phyloP scores from a whole-genome alignment of 2,888 invertebrate genomes.

The Mythimna pallens region DNA sequence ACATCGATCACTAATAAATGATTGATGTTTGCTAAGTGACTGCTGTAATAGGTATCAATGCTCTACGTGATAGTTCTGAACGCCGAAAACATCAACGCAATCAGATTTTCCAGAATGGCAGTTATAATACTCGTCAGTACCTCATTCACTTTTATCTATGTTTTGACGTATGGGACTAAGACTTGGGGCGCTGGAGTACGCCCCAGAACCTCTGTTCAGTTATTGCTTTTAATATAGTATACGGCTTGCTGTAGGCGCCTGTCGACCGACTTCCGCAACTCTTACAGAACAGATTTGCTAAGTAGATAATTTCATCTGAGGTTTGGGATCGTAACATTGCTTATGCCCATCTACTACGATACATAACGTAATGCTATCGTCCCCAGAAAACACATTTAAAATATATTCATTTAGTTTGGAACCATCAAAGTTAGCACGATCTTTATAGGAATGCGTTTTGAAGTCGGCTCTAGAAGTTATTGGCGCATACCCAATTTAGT shows the following conservation, averaged over 20 bases:
- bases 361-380: not conserved
- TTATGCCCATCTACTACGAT: not conserved
- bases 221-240: no score
- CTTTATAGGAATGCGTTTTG: not conserved
- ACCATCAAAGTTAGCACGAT: not conserved
- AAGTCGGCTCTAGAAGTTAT: not conserved
- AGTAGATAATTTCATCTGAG: not conserved
- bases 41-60: not conserved
- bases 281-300: not conserved
- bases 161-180: not conserved
- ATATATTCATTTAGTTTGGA: not conserved
- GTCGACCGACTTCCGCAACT: conserved; percentile 5
- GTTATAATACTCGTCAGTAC: no score
- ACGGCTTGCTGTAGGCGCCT: conserved; percentile 9
- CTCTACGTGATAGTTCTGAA: not conserved
- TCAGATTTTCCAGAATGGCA: no score
- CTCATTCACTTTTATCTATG: not conserved
- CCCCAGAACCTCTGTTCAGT: not conserved
- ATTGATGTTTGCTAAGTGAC: not conserved
- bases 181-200: no score
- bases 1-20: no score
- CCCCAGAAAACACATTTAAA: not conserved
- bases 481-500: not conserved
- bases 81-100: not conserved
- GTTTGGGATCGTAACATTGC: not conserved